These are phyloP conservation scores for Ceyx melanurus DNA, from an alignment of 2,113 vertebrate genomes.

Conservation along the genomic window DNA sequence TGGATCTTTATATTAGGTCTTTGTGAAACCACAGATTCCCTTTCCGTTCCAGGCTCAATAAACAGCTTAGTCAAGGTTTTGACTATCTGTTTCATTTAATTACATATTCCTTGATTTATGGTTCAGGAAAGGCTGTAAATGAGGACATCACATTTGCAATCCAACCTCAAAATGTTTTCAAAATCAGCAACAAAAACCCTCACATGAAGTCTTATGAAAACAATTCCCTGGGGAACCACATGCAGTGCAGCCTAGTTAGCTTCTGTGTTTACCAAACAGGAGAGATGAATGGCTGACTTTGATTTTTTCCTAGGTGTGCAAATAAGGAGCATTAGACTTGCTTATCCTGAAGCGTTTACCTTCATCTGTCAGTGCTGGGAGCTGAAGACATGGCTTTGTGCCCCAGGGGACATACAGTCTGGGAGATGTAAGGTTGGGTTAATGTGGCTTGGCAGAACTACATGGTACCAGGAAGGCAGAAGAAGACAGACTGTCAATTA, in stretches of 20 bases:
- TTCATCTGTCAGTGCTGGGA: conserved; percentile 23
- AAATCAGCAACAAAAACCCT: conserved; percentile 63
- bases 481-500: not conserved
- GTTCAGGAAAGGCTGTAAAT: conserved; percentile 58
- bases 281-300: conserved; percentile 65
- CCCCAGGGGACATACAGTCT: not conserved
- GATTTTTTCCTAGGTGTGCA: conserved; percentile 58
- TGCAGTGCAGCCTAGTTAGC: not conserved
- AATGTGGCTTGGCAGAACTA: not conserved
- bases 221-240: conserved; percentile 8
- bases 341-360: conserved; percentile 56
- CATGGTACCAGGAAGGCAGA: not conserved
- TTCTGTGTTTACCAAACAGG: conserved; percentile 48
- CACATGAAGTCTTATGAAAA: conserved; percentile 52
- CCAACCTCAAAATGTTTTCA: conserved; percentile 55
- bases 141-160: conserved; percentile 49
- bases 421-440: not conserved
- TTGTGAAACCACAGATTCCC: conserved; percentile 6
- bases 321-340: conserved; percentile 50
- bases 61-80: conserved; percentile 59
- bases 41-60: conserved; percentile 39
- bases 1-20: conserved; percentile 35
- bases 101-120: conserved; percentile 57
- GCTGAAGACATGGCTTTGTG: not conserved
- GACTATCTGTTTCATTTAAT: conserved; percentile 62